These are phyloP conservation scores for Zingel zingel DNA, from an alignment of 2,113 vertebrate species.

Conservation along the genomic window DNA sequence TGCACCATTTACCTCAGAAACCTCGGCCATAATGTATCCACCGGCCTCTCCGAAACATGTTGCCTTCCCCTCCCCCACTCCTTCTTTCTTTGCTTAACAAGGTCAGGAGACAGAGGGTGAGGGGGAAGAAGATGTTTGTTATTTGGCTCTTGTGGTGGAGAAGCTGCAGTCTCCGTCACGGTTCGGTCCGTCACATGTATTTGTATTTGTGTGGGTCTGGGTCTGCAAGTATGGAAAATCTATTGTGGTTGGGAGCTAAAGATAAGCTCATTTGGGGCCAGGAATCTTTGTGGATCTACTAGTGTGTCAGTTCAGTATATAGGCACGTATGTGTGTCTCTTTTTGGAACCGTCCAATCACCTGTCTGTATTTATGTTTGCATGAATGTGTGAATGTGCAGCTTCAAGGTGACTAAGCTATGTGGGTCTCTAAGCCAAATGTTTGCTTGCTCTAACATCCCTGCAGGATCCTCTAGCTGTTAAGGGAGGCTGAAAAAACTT, in stretches of 20 bases:
- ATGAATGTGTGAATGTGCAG: neutral
- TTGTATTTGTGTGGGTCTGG: constrained; percentile 15
- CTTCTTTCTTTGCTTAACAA: constrained; percentile 75
- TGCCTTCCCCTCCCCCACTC: constrained; percentile 24
- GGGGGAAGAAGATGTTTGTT: constrained; percentile 59
- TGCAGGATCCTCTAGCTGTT: constrained; percentile 34
- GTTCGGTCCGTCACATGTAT: neutral
- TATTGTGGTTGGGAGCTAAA: constrained; percentile 30
- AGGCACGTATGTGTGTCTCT: neutral
- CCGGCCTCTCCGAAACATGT: constrained; percentile 30
- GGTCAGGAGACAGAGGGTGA: constrained; percentile 58
- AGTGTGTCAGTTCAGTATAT: neutral
- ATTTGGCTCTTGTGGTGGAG: constrained; percentile 37
- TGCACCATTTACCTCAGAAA: constrained; percentile 59
- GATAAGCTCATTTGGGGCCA: constrained; percentile 33
- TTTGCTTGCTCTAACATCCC: constrained; percentile 14
- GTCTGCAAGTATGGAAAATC: constrained; percentile 50
- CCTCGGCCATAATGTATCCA: constrained; percentile 10
- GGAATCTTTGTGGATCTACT: constrained; percentile 15
- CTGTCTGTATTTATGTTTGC: neutral
- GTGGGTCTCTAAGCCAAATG: neutral
- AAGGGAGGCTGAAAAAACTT: constrained; percentile 52
- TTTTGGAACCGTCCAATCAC: neutral
- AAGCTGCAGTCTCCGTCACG: constrained; percentile 34
- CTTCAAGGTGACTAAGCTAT: constrained; percentile 6